Evolutionary conservation across 1,140 invertebrate genomes (phyloP).

Genomic region (Dendrolimus punctatus): DNA sequence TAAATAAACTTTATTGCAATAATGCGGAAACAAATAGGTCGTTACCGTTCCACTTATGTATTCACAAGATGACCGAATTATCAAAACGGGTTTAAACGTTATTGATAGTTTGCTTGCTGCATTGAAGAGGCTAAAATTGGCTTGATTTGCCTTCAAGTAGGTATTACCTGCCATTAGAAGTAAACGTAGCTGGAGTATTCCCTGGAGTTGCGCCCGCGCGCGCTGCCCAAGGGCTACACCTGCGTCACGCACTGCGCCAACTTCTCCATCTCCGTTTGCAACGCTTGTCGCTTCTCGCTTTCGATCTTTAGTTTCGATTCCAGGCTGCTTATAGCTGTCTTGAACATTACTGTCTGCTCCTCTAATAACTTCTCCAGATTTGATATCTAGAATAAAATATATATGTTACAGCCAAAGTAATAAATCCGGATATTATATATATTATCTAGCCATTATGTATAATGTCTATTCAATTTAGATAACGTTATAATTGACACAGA

Average conservation of each 20-base stretch:
- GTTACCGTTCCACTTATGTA: no score
- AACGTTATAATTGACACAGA: no score
- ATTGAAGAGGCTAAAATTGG: background rate
- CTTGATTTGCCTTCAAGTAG: background rate
- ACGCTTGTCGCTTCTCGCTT: constrained; percentile 71
- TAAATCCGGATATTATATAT: no score
- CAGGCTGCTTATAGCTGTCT: constrained; percentile 73
- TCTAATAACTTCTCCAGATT: constrained; percentile 75
- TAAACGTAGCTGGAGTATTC: constrained; percentile 22
- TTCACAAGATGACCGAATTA: no score
- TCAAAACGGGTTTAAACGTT: no score
- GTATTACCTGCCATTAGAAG: constrained; percentile 7
- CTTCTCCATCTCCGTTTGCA: constrained; percentile 75
- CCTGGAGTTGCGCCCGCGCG: constrained; percentile 7
- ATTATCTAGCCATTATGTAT: no score
- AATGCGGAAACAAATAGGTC: no score
- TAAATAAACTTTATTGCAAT: no score
- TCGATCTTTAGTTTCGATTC: constrained; percentile 70
- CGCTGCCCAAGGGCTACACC: constrained; percentile 52
- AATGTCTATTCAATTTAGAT: no score
- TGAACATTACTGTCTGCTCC: constrained; percentile 72
- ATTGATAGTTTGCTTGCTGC: no score
- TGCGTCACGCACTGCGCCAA: constrained; percentile 75
- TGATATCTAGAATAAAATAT: constrained; percentile 51
- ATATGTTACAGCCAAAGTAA: no score